A percentile compares a stretch with the other conserved stretches of the same genome.
Evolutionary conservation across 2,797 vertebrate genomes (phyloP).

Genomic region (Sarcoramphus papa): DNA sequence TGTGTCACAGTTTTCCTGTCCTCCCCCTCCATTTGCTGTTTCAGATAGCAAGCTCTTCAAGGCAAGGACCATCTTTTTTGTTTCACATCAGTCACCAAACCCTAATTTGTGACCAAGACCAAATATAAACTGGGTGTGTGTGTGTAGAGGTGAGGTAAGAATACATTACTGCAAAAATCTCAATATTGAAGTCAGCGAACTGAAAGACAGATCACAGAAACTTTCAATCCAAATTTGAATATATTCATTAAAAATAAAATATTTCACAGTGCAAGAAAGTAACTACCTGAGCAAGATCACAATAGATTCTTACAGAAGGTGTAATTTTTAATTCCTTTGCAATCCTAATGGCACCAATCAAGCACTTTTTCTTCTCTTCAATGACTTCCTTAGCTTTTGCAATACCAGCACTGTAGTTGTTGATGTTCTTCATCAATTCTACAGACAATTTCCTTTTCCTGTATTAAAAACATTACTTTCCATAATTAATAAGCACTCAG

Average conservation of each 20-base stretch:
- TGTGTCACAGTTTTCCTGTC: not conserved
- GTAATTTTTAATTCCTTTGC: slow-evolving; percentile 60
- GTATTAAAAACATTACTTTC: slow-evolving; percentile 29
- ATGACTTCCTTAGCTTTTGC: slow-evolving; percentile 59
- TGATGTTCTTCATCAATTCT: slow-evolving; percentile 54
- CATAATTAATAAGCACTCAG: not conserved
- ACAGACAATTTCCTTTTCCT: slow-evolving; percentile 65
- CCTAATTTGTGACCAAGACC: not conserved
- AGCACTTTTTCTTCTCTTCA: slow-evolving; percentile 61
- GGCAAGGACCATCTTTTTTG: not conserved
- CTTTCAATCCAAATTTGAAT: not conserved
- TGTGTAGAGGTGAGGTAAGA: not conserved
- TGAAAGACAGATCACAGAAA: not conserved
- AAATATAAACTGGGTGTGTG: not conserved
- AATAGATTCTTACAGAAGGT: slow-evolving; percentile 32
- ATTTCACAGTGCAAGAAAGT: not conserved
- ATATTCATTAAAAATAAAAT: not conserved
- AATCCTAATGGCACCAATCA: slow-evolving; percentile 65
- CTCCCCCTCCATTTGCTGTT: not conserved
- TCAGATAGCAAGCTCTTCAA: not conserved
- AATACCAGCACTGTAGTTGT: slow-evolving; percentile 48
- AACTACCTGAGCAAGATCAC: slow-evolving; percentile 67
- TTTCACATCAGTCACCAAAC: not conserved
- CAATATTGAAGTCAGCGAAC: not conserved
- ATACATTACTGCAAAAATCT: not conserved